Conservation (phyloP, 2,113 vertebrate genomes). For the Sminthopsis crassicaudata region DNA sequence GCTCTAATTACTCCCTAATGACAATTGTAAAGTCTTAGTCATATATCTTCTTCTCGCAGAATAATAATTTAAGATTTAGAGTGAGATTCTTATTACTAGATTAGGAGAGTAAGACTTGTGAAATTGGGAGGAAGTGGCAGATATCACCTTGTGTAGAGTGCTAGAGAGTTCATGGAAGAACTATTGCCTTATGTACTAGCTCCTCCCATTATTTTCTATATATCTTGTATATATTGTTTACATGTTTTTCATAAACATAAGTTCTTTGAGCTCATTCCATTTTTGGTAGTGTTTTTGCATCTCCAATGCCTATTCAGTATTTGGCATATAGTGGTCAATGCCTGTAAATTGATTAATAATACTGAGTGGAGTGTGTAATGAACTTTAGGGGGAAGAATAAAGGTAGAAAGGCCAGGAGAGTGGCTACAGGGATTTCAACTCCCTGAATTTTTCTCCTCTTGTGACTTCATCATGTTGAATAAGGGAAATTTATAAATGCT, state of each 20-base stretch:
- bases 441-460: background rate
- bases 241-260: background rate
- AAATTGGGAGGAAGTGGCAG: no score
- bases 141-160: no score
- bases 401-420: background rate
- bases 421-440: background rate
- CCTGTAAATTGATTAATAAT: background rate
- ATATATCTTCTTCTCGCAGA: no score
- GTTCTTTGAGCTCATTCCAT: background rate
- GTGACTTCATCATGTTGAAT: background rate
- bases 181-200: background rate
- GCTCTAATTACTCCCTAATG: no score
- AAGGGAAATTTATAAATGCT: background rate
- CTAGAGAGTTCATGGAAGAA: background rate
- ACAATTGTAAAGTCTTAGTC: no score
- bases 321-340: background rate
- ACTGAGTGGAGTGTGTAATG: background rate
- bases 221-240: background rate
- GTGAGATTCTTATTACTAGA: no score
- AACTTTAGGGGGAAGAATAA: background rate
- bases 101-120: no score
- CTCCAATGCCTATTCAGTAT: background rate
- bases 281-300: no score
- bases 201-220: background rate
- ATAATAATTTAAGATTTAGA: no score